A percentile compares a stretch with the other conserved stretches of the same genome.
Evolutionary conservation across 2,113 vertebrate species (phyloP).

Genomic region (Steatornis caripensis): DNA sequence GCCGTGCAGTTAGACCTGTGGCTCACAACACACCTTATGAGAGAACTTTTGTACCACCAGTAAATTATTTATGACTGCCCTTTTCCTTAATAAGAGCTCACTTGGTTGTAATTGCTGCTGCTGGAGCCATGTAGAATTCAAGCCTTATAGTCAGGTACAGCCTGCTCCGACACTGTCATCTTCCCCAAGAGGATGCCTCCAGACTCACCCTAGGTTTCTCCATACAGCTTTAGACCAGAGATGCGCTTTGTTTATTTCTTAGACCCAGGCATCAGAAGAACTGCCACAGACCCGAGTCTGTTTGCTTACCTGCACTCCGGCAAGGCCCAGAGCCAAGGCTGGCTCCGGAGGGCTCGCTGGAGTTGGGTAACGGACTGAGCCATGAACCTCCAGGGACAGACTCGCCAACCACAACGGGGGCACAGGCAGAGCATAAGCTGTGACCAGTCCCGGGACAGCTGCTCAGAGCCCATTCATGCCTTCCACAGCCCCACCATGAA

Average conservation of each 20-base stretch:
- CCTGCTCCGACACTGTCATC: neutral
- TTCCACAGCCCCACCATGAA: neutral
- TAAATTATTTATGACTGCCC: neutral
- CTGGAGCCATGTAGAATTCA: neutral
- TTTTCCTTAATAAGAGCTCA: neutral
- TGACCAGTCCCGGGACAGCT: neutral
- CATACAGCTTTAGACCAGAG: neutral
- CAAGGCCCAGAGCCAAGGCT: neutral
- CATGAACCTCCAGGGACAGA: neutral
- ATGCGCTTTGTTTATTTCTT: neutral
- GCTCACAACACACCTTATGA: neutral
- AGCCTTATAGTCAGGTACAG: neutral
- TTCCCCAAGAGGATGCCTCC: neutral
- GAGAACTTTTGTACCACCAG: neutral
- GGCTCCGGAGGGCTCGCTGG: neutral
- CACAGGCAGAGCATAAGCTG: accelerated
- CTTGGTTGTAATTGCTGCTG: neutral
- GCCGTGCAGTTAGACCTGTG: neutral
- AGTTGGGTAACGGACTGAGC: neutral
- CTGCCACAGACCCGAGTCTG: neutral
- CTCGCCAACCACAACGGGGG: accelerated
- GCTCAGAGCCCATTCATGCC: accelerated
- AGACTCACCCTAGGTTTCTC: neutral
- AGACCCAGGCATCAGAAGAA: neutral
- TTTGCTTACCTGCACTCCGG: neutral